Evolutionary conservation across 1,140 invertebrate genomes (phyloP), one percentile per base, ranked within the genome.

Genomic region (Euwallacea fornicatus): DNA sequence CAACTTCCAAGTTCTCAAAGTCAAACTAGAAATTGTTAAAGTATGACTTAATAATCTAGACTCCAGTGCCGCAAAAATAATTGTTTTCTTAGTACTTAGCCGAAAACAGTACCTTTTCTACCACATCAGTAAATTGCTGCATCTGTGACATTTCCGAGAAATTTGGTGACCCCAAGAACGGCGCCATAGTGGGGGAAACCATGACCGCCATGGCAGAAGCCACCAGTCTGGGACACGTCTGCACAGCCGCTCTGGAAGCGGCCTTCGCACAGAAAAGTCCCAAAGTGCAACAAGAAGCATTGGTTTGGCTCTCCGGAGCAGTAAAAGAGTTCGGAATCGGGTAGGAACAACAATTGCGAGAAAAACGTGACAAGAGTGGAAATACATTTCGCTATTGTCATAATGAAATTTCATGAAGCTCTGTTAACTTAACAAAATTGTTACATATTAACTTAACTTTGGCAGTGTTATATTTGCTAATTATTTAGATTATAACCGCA

Each of bases 1-100:
- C 62, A 97, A 97, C 82, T 94, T 96, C 71, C 94, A 97, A 86
- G 93, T 96, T 9, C 82, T 96, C n/a, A 95, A 95, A 80, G 82
- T 90, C 2, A 88, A 91, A 74, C 79, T 97, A 8, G 94, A 96
- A 73, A 85, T 90, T 9, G 85, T 96, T 7, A 90, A 91, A 59
- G 71, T 72, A 72, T 6, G 42, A 2, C 4, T 33, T 33, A 2
- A 33, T 33, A 33, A 33, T 33, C 21, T 43, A n/a, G 21, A 43
- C 2, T 42, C 42, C 42, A n/a, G 42, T 8, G 42, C 42, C 10
- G 6, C 10, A 33, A 33, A 33, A 33, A 33, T 4, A 33, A 33
- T 50, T 50, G 2, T 6, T 50, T 62, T 42, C 7, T 54, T 69
- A 72, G 76, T 86, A 86, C 68, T 83, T 96, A 13, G 90, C 92